Evolutionary conservation across 2,113 vertebrate genomes (phyloP), one percentile per base, ranked within the genome.

Genomic region (Peromyscus californicus): DNA sequence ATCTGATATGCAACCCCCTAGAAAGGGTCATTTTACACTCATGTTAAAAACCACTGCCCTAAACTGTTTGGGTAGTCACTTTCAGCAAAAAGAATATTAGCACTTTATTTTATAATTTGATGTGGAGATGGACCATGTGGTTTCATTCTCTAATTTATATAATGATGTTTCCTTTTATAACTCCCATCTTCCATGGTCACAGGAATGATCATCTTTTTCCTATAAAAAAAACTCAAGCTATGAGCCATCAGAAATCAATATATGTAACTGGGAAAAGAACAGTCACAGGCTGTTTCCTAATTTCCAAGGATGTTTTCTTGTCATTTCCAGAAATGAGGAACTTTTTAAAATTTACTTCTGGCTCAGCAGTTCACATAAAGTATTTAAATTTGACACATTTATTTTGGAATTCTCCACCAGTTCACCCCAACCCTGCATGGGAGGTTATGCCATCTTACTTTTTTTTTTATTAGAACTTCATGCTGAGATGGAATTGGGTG

Each of bases 301-400:
- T 13, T 36, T 83, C 8, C 19, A 3, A 33, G 69, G 7, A n/a
- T 33, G 6, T 11, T 93, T 75, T 89, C 31, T 76, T 72, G 12
- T 80, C 39, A 36, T 79, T 75, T 95, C 19, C 74, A 36, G 78
- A 86, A 11, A 24, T 13, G 9, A 65, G 6, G 24, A 10, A 1
- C 76, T 74, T 86, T 51, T 67, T 0, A 11, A 83, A 54, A 7
- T 33, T 79, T 89, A 17, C 39, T 80, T 93, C 31, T 11, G 51
- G 2, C 48, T 75, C 67, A 95, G 3, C 0, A 86, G 36, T 39
- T 85, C 57, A 36, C 19, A 63, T 15, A 10, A 22, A 75, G 13
- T 42, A 82, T 95, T 95, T 90, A 78, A 87, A 67, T 87, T 87
- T 54, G n/a, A 22, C 33, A 74, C 16, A 63, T 91, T 76, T 57